A percentile compares a stretch with the other conserved stretches of the same genome.
phyloP scores from a whole-genome alignment of 30 jellyfish, hydroid and myxozoan species.

The Cassiopea andromeda region DNA sequence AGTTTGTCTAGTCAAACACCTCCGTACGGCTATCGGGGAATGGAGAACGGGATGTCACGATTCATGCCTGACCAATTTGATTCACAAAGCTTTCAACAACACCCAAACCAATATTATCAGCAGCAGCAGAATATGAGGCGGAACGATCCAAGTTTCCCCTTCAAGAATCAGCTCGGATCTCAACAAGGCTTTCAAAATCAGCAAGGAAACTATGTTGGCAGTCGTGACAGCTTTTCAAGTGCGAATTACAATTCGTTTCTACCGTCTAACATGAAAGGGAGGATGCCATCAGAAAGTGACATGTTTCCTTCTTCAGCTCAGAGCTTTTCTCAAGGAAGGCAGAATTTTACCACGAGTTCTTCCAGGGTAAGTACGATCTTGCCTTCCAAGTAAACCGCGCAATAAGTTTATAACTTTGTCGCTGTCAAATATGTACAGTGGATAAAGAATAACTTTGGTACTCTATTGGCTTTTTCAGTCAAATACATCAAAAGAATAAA shows the following conservation, averaged over 20 bases:
- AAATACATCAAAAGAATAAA: too few relatives aligned
- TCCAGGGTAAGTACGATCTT: conserved; percentile 56
- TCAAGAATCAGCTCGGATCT: conserved; percentile 59
- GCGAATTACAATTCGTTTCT: conserved; percentile 58
- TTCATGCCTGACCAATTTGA: conserved; percentile 73
- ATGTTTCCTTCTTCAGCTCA: conserved; percentile 62
- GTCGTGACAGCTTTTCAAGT: conserved; percentile 63
- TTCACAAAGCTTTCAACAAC: conserved; percentile 70
- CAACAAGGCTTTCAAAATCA: conserved; percentile 59
- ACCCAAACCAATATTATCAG: conserved; percentile 58
- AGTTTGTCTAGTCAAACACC: conserved; percentile 66
- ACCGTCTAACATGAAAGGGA: conserved; percentile 66
- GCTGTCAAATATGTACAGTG: too few relatives aligned
- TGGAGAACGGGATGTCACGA: conserved; percentile 87
- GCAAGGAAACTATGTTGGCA: conserved; percentile 59
- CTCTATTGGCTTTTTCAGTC: too few relatives aligned
- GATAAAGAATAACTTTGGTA: too few relatives aligned
- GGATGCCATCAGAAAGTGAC: conserved; percentile 61
- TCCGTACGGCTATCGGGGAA: conserved; percentile 72
- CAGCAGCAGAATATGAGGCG: conserved; percentile 68
- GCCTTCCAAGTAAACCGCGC: conserved; percentile 17
- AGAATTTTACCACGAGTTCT: conserved; percentile 39
- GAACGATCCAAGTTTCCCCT: conserved; percentile 60
- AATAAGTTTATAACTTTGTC: background rate
- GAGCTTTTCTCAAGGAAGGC: conserved; percentile 65